Evolutionary conservation across 2,113 vertebrate species (phyloP).

Genomic region (Empidonax alnorum): DNA sequence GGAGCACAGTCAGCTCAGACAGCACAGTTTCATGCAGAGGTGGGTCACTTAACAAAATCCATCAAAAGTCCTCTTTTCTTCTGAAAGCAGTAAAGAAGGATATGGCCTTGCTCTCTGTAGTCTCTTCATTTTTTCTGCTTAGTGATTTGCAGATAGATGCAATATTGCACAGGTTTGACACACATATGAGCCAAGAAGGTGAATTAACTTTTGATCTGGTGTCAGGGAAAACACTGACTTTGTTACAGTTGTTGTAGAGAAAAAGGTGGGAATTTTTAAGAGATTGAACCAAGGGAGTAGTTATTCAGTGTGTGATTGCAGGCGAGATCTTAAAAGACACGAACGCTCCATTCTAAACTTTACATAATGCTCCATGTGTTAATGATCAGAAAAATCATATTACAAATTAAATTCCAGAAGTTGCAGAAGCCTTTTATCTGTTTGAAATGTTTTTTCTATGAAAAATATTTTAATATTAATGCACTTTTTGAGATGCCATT

Average conservation of each 20-base stretch:
- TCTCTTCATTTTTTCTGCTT: background rate
- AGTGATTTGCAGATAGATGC: background rate
- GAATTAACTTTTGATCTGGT: background rate
- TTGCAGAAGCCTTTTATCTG: background rate
- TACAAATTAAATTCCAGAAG: background rate
- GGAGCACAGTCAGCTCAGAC: background rate
- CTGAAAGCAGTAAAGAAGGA: background rate
- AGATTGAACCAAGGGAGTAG: background rate
- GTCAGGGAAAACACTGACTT: background rate
- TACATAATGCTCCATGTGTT: background rate
- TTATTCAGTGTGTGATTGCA: background rate
- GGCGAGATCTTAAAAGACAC: background rate
- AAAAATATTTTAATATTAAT: background rate
- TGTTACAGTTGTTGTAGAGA: background rate
- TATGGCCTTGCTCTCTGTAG: background rate
- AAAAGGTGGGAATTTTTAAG: background rate
- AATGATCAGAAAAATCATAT: background rate
- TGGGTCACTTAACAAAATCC: background rate
- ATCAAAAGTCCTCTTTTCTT: background rate
- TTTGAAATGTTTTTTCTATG: background rate
- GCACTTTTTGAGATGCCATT: background rate
- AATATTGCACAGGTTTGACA: background rate
- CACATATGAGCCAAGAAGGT: background rate
- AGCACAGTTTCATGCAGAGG: background rate
- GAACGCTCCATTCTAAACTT: background rate